Percentiles rank a stretch among this genome's conserved stretches.
phyloP scores from a whole-genome alignment of 1,140 invertebrate species.

The Pseudoatta argentina region DNA sequence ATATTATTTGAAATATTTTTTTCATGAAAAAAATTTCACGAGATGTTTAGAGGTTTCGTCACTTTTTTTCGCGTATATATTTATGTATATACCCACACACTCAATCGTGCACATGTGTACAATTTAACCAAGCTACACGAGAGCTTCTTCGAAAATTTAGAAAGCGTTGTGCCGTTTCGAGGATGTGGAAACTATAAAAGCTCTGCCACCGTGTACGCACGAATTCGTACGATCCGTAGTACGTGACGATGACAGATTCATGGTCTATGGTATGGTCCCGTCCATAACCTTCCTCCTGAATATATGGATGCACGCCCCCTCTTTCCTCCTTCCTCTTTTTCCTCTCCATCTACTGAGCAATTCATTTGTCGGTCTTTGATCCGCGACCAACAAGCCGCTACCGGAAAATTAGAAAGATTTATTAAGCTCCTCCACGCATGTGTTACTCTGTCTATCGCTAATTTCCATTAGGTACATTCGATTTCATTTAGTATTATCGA shows the following conservation, averaged over 20 bases:
- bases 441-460: background rate
- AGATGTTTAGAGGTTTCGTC: background rate
- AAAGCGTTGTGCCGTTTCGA: slow-evolving; percentile 35
- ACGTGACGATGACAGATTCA: slow-evolving; percentile 83
- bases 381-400: slow-evolving; percentile 70
- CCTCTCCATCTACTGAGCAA: slow-evolving; percentile 66
- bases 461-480: slow-evolving; percentile 6
- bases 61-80: slow-evolving; percentile 59
- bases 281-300: slow-evolving; percentile 45
- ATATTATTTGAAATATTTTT: background rate
- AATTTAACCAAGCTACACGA: background rate
- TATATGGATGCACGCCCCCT: slow-evolving; percentile 44
- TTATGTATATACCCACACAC: background rate
- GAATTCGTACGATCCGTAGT: slow-evolving; percentile 62
- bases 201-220: slow-evolving; percentile 56
- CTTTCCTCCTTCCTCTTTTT: slow-evolving; percentile 42
- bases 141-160: slow-evolving; percentile 46
- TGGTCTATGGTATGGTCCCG: slow-evolving; percentile 71
- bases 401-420: slow-evolving; percentile 81
- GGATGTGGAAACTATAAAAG: slow-evolving; percentile 80
- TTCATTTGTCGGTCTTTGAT: slow-evolving; percentile 82
- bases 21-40: background rate
- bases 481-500: background rate
- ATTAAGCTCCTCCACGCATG: slow-evolving; percentile 59
- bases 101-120: background rate